Base-by-base conservation (phyloP, 2,888 invertebrate species). In the Andrena bicolor region DNA sequence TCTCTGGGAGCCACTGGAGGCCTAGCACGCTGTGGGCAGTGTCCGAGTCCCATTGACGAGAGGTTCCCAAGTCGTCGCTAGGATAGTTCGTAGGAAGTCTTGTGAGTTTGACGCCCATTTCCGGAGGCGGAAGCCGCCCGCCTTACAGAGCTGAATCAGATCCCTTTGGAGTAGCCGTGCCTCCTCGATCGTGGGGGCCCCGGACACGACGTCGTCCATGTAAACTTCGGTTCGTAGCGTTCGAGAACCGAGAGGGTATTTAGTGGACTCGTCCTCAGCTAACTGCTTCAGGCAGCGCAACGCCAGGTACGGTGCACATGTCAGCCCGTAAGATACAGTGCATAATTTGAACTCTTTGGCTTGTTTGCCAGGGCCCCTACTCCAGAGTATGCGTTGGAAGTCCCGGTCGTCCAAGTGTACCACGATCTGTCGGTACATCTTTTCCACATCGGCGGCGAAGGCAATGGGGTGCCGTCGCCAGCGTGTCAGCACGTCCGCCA, bases 341-440 rank as follows among this genome's bases (percentile, higher is more conserved):
- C 70, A 63, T 10, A 81, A 76, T 3, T 76, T 76, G 4, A 56
- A 80, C 70, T 69, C 3, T 26, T 20, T 4, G 56, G 32, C 0
- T 48, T 20, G 16, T 75, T 68, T 16, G 65, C 71, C 13, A 6
- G 56, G 6, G 0, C 5, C 10, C 4, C 0, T 5, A 0, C 8
- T 51, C 93, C 93, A 94, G 3, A 94, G 60, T 4, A 94, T 93
- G 8, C 90, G 72, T 56, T 93, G 93, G 10, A 90, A 86, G 16
- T 89, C 56, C n/a, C 88, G 68, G 65, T 93, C 86, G 0, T 41
- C 64, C 0, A 6, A 41, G 0, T 64, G 53, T 0, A 73, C 48
- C 4, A 35, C 8, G 0, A 73, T 65, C n/a, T 73, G 64, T 1
- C 64, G 26, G 13, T 64, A 73, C 65, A 56, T 73, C 16, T 73